These are phyloP conservation scores for Amphiprion percula DNA, from an alignment of 2,113 vertebrate species.

Conservation along the genomic window DNA sequence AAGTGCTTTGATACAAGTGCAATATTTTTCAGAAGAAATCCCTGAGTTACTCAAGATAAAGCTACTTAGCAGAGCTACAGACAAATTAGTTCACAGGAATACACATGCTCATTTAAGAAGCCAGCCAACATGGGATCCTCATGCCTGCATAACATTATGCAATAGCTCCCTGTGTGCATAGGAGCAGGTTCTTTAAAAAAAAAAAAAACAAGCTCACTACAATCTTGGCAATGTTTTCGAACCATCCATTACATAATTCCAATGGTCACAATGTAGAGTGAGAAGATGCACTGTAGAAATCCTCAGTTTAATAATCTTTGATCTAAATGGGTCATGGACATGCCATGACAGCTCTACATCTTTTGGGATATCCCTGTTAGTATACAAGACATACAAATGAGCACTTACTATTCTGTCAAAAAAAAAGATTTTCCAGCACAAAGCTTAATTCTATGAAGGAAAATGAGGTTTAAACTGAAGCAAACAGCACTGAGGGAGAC, in stretches of 20 bases:
- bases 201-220: background rate
- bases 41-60: background rate
- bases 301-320: slow-evolving; percentile 25
- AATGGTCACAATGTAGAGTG: background rate
- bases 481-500: slow-evolving; percentile 4
- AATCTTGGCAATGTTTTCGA: slow-evolving; percentile 28
- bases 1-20: too few species aligned
- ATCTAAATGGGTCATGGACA: slow-evolving; percentile 56
- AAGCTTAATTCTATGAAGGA: slow-evolving; percentile 7
- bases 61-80: background rate
- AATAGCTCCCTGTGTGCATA: slow-evolving; percentile 8
- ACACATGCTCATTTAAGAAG: slow-evolving; percentile 7
- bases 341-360: slow-evolving; percentile 16
- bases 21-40: background rate
- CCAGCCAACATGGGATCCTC: slow-evolving; percentile 18
- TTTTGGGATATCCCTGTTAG: slow-evolving; percentile 27
- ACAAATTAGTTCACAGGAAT: slow-evolving; percentile 8
- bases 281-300: slow-evolving; percentile 19
- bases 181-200: slow-evolving; percentile 22
- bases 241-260: slow-evolving; percentile 32
- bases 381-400: slow-evolving; percentile 16
- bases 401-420: background rate
- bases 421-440: background rate
- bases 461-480: slow-evolving; percentile 4
- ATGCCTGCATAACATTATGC: slow-evolving; percentile 34